These are phyloP conservation scores for Porphyrio hochstetteri DNA, from an alignment of 2,113 vertebrate species.

Conservation along the genomic window DNA sequence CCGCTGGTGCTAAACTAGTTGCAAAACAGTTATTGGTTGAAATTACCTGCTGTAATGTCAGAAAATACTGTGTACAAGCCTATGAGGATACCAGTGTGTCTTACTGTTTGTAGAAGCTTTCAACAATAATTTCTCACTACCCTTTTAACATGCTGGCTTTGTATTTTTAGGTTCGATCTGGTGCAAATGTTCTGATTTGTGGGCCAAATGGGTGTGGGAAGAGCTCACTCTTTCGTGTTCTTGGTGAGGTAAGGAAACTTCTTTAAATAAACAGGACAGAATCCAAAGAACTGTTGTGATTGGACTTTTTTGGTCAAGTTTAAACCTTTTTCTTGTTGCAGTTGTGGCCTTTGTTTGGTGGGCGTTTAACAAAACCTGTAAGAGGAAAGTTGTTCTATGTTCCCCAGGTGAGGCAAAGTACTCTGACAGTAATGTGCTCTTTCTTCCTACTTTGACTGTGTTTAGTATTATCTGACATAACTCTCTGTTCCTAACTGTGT, in stretches of 20 bases:
- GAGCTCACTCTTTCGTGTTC: slow-evolving; percentile 94
- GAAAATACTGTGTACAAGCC: neutral
- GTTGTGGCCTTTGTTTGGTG: slow-evolving; percentile 97
- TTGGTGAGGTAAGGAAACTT: slow-evolving; percentile 88
- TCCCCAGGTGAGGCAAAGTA: slow-evolving; percentile 85
- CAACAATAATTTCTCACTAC: neutral
- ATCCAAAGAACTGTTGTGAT: neutral
- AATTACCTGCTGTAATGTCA: neutral
- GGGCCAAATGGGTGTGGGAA: slow-evolving; percentile 98
- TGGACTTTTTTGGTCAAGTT: neutral
- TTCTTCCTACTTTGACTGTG: neutral
- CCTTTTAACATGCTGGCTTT: neutral
- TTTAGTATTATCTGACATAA: neutral
- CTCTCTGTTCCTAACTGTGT: neutral
- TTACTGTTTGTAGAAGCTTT: neutral
- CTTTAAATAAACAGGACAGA: rapidly evolving
- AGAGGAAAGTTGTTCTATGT: slow-evolving; percentile 97
- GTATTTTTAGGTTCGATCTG: slow-evolving; percentile 86
- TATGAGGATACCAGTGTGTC: neutral
- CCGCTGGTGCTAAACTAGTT: neutral
- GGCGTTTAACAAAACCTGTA: slow-evolving; percentile 92
- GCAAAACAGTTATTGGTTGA: neutral
- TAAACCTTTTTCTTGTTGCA: slow-evolving; percentile 46
- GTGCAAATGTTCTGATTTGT: slow-evolving; percentile 96
- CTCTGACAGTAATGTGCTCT: neutral